Conservation (phyloP, 1,140 invertebrate species). For the Alviniconcha marisindica region DNA sequence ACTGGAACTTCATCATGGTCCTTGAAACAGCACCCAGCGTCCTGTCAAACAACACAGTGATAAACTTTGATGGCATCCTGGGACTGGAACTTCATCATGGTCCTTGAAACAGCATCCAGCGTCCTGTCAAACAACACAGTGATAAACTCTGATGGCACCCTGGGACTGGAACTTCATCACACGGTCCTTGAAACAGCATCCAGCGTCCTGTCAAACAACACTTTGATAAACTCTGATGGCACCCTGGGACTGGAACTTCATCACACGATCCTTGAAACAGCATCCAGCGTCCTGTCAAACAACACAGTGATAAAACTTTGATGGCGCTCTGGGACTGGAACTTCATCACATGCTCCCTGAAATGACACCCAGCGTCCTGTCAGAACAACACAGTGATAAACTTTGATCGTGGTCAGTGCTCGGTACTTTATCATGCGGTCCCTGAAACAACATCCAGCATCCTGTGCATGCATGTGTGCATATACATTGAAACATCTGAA, state of each 20-base stretch:
- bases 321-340: conserved; percentile 56
- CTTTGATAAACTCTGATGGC: no score
- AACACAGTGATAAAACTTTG: no score
- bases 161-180: conserved; percentile 53
- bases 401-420: background rate
- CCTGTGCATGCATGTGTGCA: no score
- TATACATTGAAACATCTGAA: no score
- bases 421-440: background rate
- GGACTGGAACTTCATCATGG: conserved; percentile 53
- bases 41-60: no score
- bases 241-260: no score
- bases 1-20: background rate
- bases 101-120: conserved; percentile 69
- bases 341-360: conserved; percentile 61
- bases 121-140: conserved; percentile 50
- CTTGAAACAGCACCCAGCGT: background rate
- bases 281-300: no score
- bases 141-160: no score
- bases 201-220: conserved; percentile 63
- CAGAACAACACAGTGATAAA: conserved; percentile 14
- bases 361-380: conserved; percentile 67
- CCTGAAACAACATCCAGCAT: background rate
- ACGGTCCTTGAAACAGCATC: conserved; percentile 67
- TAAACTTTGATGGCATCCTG: conserved; percentile 60
- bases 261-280: no score